Percentiles rank a stretch among this genome's conserved stretches.
phyloP scores from a whole-genome alignment of 2,113 vertebrate species.

The Sander lucioperca region DNA sequence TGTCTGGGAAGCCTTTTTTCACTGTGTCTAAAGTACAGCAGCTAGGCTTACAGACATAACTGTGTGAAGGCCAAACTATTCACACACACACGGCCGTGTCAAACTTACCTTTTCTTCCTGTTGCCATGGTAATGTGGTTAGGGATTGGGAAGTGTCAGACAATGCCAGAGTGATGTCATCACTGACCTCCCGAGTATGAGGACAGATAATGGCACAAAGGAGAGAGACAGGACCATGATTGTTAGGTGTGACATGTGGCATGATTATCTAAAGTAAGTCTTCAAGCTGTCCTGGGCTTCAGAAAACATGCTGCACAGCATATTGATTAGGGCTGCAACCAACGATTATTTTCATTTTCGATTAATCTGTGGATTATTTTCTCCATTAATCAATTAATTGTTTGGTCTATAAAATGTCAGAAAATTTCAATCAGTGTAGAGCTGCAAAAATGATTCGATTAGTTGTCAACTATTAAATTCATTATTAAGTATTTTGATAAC shows the following conservation, averaged over 20 bases:
- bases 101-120: slow-evolving; percentile 69
- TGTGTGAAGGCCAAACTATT: too few species aligned
- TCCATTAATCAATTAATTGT: too few species aligned
- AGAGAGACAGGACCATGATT: background rate
- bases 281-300: background rate
- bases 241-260: background rate
- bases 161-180: slow-evolving; percentile 50
- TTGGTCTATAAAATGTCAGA: too few species aligned
- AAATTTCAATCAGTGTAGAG: too few species aligned
- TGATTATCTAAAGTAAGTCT: too few species aligned
- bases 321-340: too few species aligned
- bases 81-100: background rate
- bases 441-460: too few species aligned
- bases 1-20: background rate
- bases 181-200: slow-evolving; percentile 28
- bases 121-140: slow-evolving; percentile 67
- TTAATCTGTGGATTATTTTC: too few species aligned
- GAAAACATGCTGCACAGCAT: background rate
- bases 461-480: too few species aligned
- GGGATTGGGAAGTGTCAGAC: slow-evolving; percentile 7
- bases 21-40: background rate
- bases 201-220: slow-evolving; percentile 5
- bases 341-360: too few species aligned
- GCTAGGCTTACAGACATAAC: background rate
- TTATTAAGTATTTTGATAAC: too few species aligned